phyloP scores from a whole-genome alignment of 1,140 invertebrate species.

The Drosophila arawakana region DNA sequence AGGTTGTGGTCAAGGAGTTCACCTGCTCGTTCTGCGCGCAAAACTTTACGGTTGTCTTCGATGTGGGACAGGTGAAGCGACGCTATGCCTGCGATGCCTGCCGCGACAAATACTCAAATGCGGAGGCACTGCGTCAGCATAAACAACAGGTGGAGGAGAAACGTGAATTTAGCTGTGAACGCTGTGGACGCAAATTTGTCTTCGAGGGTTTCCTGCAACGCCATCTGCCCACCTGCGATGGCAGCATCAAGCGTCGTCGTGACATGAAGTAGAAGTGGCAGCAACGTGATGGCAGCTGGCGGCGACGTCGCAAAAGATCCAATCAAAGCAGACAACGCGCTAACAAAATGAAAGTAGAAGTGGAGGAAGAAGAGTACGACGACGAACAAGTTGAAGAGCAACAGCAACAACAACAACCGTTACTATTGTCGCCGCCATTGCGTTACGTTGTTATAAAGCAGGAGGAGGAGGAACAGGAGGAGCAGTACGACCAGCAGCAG shows the following conservation, averaged over 20 bases:
- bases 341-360: background rate
- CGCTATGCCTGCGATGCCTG: slow-evolving; percentile 81
- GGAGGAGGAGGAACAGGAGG: slow-evolving; percentile 28
- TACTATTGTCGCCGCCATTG: slow-evolving; percentile 35
- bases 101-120: slow-evolving; percentile 83
- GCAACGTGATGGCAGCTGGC: slow-evolving; percentile 64
- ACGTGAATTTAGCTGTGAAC: slow-evolving; percentile 77
- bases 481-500: slow-evolving; percentile 23
- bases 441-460: slow-evolving; percentile 73
- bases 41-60: slow-evolving; percentile 80
- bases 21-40: slow-evolving; percentile 77
- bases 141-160: slow-evolving; percentile 80
- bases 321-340: background rate
- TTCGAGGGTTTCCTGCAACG: slow-evolving; percentile 82
- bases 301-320: slow-evolving; percentile 25
- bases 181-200: slow-evolving; percentile 81
- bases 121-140: slow-evolving; percentile 75
- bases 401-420: background rate
- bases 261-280: slow-evolving; percentile 79
- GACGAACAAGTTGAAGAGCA: slow-evolving; percentile 2
- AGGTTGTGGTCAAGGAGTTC: slow-evolving; percentile 81
- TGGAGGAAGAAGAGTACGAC: background rate
- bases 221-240: slow-evolving; percentile 78
- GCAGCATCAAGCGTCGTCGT: slow-evolving; percentile 79
- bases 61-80: slow-evolving; percentile 78